phyloP scores from a whole-genome alignment of 2,888 invertebrate genomes.

The Trichacis sp. region DNA sequence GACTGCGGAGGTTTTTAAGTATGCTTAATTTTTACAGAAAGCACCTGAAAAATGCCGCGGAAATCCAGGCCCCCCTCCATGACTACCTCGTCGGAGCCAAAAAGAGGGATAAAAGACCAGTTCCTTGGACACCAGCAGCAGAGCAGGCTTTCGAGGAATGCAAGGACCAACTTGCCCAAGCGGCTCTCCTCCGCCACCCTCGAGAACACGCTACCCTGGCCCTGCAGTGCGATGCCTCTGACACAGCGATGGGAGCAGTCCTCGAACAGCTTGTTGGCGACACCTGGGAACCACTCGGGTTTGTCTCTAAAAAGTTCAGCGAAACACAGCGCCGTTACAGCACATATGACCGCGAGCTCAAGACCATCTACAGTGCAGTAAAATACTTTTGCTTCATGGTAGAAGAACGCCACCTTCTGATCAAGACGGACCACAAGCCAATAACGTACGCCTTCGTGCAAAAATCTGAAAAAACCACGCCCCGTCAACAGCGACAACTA shows the following conservation, averaged over 20 bases:
- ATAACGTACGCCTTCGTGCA: constrained; percentile 20
- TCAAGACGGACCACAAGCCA: constrained; percentile 28
- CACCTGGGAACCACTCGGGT: constrained; percentile 18
- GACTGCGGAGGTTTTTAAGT: constrained; percentile 58
- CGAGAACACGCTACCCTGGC: constrained; percentile 17
- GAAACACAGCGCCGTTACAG: constrained; percentile 8
- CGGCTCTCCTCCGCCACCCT: constrained; percentile 31
- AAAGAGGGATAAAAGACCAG: constrained; percentile 7
- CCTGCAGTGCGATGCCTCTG: constrained; percentile 40
- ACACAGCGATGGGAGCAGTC: constrained; percentile 44
- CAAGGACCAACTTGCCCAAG: constrained; percentile 30
- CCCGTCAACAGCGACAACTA: constrained; percentile 26
- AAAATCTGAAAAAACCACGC: constrained; percentile 21
- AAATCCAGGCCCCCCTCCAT: constrained; percentile 56
- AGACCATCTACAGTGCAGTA: constrained; percentile 13
- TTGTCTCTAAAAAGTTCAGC: constrained; percentile 15
- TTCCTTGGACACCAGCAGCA: constrained; percentile 24
- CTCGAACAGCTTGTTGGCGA: constrained; percentile 42
- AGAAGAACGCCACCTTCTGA: constrained; percentile 19
- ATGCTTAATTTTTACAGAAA: constrained; percentile 62
- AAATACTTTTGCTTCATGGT: constrained; percentile 22
- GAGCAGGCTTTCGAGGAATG: constrained; percentile 27
- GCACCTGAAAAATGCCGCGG: constrained; percentile 58
- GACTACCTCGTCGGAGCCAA: constrained; percentile 27
- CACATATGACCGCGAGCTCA: constrained; percentile 22